These are phyloP conservation scores for Steinernema carpocapsae DNA, from an alignment of 2,888 invertebrate genomes.

Conservation along the genomic window DNA sequence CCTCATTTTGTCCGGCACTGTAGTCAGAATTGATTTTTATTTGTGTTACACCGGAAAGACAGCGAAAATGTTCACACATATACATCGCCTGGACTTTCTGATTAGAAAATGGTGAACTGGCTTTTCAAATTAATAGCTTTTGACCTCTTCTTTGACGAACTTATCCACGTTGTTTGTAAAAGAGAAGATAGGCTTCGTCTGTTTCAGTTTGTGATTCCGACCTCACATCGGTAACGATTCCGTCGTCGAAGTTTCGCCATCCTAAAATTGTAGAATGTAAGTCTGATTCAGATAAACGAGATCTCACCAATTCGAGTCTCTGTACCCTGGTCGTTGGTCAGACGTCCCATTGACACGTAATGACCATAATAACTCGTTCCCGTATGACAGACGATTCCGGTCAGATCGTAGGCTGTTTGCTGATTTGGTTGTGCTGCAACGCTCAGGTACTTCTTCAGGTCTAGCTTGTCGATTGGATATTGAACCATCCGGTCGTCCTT, in stretches of 20 bases:
- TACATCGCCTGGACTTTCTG: too few species aligned
- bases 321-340: constrained; percentile 68
- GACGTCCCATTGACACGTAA: constrained; percentile 72
- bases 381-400: constrained; percentile 72
- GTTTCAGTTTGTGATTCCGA: constrained; percentile 57
- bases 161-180: constrained; percentile 64
- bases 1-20: too few species aligned
- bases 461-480: constrained; percentile 63
- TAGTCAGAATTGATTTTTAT: too few species aligned
- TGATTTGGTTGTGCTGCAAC: constrained; percentile 55
- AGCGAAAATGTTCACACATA: too few species aligned
- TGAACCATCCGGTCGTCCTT: constrained; percentile 58
- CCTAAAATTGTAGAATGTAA: constrained; percentile 42
- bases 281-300: not conserved
- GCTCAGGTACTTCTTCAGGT: constrained; percentile 54
- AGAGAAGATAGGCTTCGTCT: constrained; percentile 69
- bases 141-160: not conserved
- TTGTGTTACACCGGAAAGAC: too few species aligned
- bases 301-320: constrained; percentile 70
- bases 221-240: constrained; percentile 63
- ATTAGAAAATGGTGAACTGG: too few species aligned
- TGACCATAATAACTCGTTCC: constrained; percentile 71
- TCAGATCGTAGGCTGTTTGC: constrained; percentile 71
- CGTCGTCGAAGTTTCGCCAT: constrained; percentile 70
- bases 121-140: constrained; percentile 4